Conservation (phyloP, 1,140 invertebrate species). For the Euura saliciscinereae region DNA sequence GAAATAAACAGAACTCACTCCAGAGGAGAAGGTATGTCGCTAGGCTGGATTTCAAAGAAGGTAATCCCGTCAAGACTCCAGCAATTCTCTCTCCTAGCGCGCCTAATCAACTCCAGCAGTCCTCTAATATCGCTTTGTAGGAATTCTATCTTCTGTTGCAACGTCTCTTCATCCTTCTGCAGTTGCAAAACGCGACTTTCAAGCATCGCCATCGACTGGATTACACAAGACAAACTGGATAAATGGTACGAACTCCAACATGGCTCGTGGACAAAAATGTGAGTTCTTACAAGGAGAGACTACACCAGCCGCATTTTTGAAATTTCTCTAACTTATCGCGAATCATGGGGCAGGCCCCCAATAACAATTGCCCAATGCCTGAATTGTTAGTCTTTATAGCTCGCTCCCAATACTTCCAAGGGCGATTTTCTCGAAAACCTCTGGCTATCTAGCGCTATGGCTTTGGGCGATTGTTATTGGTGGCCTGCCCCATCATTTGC, state of each 20-base stretch:
- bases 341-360: too few species aligned
- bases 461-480: too few species aligned
- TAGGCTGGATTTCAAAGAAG: slow-evolving; percentile 44
- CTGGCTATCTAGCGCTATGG: too few species aligned
- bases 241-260: neutral
- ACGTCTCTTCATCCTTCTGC: slow-evolving; percentile 36
- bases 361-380: too few species aligned
- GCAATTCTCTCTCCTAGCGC: slow-evolving; percentile 42
- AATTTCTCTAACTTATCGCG: too few species aligned
- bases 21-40: slow-evolving; percentile 38
- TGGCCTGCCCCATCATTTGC: too few species aligned
- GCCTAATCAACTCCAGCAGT: slow-evolving; percentile 50
- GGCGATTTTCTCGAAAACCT: too few species aligned
- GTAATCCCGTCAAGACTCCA: slow-evolving; percentile 51
- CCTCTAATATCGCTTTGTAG: slow-evolving; percentile 51
- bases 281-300: too few species aligned
- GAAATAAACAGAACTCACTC: slow-evolving; percentile 36
- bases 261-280: too few species aligned
- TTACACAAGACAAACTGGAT: neutral
- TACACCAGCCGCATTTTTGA: too few species aligned
- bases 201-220: slow-evolving; percentile 24
- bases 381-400: too few species aligned
- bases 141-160: slow-evolving; percentile 43
- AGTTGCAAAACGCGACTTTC: slow-evolving; percentile 42
- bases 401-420: too few species aligned